Percentiles rank a stretch among this genome's conserved stretches.
Evolutionary conservation across 2,888 invertebrate genomes (phyloP).

Genomic region (Aphidius colemani): DNA sequence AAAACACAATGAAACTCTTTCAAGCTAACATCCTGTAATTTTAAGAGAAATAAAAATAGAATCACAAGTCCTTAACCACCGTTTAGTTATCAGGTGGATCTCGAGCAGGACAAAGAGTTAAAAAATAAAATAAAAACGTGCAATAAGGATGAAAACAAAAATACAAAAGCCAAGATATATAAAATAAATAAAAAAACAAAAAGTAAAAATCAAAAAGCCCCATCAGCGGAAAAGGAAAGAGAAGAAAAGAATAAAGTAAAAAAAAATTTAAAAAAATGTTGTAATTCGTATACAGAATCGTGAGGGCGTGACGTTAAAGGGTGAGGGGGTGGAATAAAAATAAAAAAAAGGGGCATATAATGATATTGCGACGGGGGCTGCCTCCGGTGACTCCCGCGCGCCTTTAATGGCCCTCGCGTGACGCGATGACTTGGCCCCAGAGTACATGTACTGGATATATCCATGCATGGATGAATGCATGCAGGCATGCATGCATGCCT

Average conservation of each 20-base stretch:
- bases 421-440: slow-evolving; percentile 35
- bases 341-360: slow-evolving; percentile 25
- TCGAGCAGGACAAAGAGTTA: neutral
- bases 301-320: slow-evolving; percentile 22
- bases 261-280: neutral
- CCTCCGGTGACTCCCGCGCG: slow-evolving; percentile 39
- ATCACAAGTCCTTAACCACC: neutral
- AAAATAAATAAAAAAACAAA: neutral
- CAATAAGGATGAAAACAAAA: neutral
- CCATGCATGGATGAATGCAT: slow-evolving; percentile 4
- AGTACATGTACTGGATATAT: slow-evolving; percentile 1
- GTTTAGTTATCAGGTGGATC: slow-evolving; percentile 5
- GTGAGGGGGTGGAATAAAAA: slow-evolving; percentile 13
- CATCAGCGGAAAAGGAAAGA: neutral
- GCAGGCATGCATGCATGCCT: slow-evolving; percentile 2
- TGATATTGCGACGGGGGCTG: slow-evolving; percentile 21
- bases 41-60: neutral
- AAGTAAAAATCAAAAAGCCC: neutral
- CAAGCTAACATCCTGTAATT: no score
- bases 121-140: neutral
- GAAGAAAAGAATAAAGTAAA: neutral
- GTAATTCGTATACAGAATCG: slow-evolving; percentile 13
- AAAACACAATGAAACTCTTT: neutral
- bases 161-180: no score
- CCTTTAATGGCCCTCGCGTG: slow-evolving; percentile 45